These are phyloP conservation scores for Mustela lutreola DNA, from an alignment of 2,113 vertebrate genomes.

Conservation along the genomic window DNA sequence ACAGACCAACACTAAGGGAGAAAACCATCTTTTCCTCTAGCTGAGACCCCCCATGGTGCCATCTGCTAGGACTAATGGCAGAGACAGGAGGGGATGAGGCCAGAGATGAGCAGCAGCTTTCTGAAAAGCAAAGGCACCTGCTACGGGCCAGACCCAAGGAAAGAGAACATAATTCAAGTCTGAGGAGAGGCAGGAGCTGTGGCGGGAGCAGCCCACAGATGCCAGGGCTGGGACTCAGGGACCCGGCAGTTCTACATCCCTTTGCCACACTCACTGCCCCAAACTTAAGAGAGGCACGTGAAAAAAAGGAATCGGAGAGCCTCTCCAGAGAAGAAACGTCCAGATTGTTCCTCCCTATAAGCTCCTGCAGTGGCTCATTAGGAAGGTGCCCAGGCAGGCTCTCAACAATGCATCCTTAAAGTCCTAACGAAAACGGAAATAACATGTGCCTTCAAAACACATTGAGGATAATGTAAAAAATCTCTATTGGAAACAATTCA, in stretches of 20 bases:
- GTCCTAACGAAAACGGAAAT: neutral
- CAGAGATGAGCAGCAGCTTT: neutral
- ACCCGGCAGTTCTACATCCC: neutral
- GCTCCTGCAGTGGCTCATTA: conserved; percentile 11
- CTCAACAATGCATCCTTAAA: neutral
- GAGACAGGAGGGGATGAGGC: neutral
- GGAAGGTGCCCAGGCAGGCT: neutral
- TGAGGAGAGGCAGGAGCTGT: neutral
- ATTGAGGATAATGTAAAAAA: neutral
- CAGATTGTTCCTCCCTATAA: neutral
- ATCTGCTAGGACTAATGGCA: neutral
- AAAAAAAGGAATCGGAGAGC: neutral
- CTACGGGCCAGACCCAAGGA: neutral
- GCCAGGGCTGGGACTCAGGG: neutral
- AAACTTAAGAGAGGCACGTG: neutral
- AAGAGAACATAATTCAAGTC: conserved; percentile 2
- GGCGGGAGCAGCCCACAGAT: neutral
- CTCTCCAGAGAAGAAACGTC: neutral
- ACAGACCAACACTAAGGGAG: neutral
- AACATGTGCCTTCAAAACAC: neutral
- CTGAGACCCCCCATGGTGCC: neutral
- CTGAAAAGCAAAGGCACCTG: conserved; percentile 45
- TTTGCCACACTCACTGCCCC: neutral
- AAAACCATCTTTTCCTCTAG: neutral
- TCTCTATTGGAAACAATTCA: neutral